These are phyloP conservation scores for Bubo scandiacus DNA, from an alignment of 2,113 vertebrate genomes.

Conservation along the genomic window DNA sequence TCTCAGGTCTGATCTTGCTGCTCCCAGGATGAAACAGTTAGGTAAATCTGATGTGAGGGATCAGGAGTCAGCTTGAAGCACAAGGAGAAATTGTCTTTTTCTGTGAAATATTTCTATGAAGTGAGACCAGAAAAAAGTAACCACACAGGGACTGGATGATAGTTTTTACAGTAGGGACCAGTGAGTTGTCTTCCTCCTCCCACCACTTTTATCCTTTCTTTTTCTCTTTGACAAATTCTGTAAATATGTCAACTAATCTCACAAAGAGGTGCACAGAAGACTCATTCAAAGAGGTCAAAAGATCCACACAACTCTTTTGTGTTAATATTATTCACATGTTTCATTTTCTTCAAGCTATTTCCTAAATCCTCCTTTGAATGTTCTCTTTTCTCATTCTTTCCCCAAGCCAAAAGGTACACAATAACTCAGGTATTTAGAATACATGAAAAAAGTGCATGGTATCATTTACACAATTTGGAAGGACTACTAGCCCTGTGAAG, in stretches of 20 bases:
- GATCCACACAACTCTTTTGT: background rate
- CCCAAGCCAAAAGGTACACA: background rate
- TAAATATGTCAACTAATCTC: conserved; percentile 36
- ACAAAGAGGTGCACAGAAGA: background rate
- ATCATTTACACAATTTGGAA: background rate
- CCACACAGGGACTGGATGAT: background rate
- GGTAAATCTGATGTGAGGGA: conserved; percentile 49
- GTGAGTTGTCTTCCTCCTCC: conserved; percentile 4
- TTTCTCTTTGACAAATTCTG: conserved; percentile 57
- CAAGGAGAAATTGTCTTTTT: conserved; percentile 45
- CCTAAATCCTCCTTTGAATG: conserved; percentile 34
- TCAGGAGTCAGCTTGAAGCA: conserved; percentile 31
- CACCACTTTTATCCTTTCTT: conserved; percentile 51
- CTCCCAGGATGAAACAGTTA: conserved; percentile 62
- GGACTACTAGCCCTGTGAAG: background rate
- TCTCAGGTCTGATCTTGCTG: conserved; percentile 30
- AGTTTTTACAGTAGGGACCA: conserved; percentile 42
- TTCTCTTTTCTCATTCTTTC: background rate
- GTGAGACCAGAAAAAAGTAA: conserved; percentile 11
- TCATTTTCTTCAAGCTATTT: conserved; percentile 31
- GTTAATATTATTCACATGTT: conserved; percentile 33
- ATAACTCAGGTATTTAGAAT: background rate
- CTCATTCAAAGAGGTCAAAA: conserved; percentile 33
- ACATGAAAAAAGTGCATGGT: background rate
- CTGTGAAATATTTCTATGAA: conserved; percentile 66